Evolutionary conservation across 2,797 vertebrate genomes (phyloP).

Genomic region (Tapera naevia): DNA sequence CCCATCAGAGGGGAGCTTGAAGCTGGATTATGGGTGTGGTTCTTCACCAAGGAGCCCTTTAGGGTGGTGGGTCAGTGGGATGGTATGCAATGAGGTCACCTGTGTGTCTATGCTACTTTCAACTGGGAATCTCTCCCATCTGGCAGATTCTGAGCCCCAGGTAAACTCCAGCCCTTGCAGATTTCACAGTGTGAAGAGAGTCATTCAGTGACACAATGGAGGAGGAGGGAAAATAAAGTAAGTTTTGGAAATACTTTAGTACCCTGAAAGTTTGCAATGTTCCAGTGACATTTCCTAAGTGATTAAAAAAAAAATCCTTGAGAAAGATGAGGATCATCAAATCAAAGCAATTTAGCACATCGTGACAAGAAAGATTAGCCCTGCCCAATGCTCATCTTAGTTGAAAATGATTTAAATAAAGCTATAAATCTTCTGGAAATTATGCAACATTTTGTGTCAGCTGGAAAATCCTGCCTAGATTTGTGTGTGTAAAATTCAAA

Average conservation of each 20-base stretch:
- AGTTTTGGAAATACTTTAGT: constrained; percentile 21
- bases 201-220: neutral
- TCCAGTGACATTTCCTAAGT: constrained; percentile 53
- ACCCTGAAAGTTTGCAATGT: constrained; percentile 27
- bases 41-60: neutral
- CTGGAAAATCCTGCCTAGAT: constrained; percentile 44
- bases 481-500: constrained; percentile 18
- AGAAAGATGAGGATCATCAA: constrained; percentile 71
- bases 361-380: constrained; percentile 74
- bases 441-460: constrained; percentile 67
- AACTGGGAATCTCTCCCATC: accelerated
- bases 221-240: neutral
- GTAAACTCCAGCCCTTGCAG: neutral
- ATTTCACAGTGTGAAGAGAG: neutral
- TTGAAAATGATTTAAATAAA: constrained; percentile 77
- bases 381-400: constrained; percentile 71
- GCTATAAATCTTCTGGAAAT: constrained; percentile 74
- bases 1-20: accelerated
- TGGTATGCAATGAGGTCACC: neutral
- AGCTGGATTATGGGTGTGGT: neutral
- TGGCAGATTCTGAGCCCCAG: neutral
- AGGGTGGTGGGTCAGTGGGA: neutral
- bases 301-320: constrained; percentile 23
- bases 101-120: neutral
- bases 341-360: constrained; percentile 75